Percentiles rank a stretch among this genome's conserved stretches.
Conservation (phyloP, 2,113 vertebrate species). For the Nothoprocta perdicaria region DNA sequence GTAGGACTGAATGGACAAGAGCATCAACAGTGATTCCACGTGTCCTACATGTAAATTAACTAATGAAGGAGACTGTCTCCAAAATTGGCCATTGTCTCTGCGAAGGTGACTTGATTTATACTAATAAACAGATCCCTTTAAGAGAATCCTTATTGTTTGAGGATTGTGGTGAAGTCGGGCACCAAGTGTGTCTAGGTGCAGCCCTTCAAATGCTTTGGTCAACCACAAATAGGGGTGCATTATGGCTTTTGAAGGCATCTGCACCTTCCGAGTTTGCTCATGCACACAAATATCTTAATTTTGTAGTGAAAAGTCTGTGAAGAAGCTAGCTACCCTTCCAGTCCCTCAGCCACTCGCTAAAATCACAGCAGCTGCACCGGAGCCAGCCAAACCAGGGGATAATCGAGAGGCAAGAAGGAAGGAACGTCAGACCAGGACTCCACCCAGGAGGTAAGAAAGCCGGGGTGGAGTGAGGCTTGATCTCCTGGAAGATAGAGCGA, state of each 20-base stretch:
- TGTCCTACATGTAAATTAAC: not conserved
- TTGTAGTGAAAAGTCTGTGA: conserved; percentile 86
- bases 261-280: rapidly evolving
- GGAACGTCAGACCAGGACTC: conserved; percentile 85
- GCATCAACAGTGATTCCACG: not conserved
- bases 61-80: not conserved
- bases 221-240: rapidly evolving
- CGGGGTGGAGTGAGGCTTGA: not conserved
- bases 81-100: not conserved
- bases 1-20: not conserved
- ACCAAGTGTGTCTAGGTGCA: not conserved
- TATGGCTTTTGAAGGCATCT: rapidly evolving
- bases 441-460: conserved; percentile 85
- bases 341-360: conserved; percentile 76
- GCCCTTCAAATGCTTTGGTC: rapidly evolving
- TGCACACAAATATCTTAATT: rapidly evolving
- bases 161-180: not conserved
- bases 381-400: conserved; percentile 84
- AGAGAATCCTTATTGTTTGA: rapidly evolving
- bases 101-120: not conserved
- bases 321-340: conserved; percentile 85
- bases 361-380: conserved; percentile 73
- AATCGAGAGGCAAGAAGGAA: conserved; percentile 87
- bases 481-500: not conserved
- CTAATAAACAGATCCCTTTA: not conserved